Evolutionary conservation across 2,113 vertebrate genomes (phyloP).

Genomic region (Macquaria ambigua): DNA sequence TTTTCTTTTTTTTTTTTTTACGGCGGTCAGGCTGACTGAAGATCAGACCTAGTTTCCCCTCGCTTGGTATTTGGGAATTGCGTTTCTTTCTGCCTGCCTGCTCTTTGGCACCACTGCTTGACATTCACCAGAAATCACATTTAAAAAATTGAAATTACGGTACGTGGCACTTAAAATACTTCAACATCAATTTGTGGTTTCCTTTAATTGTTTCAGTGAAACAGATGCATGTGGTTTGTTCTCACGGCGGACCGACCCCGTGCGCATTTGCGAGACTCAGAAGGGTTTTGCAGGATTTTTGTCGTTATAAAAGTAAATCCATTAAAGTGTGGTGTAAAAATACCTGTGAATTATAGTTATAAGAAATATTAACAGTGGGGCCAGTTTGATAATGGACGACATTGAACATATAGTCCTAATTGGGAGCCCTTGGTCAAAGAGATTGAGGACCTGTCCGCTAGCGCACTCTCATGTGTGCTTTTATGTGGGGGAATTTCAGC

Average conservation of each 20-base stretch:
- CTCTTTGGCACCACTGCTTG: conserved; percentile 48
- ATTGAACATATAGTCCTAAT: conserved; percentile 23
- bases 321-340: background rate
- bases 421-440: conserved; percentile 38
- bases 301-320: conserved; percentile 25
- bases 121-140: conserved; percentile 16
- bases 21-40: conserved; percentile 51
- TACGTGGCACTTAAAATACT: conserved; percentile 1
- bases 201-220: background rate
- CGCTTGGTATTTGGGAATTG: conserved; percentile 55
- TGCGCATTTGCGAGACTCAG: conserved; percentile 57
- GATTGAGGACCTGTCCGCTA: conserved; percentile 53
- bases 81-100: conserved; percentile 26
- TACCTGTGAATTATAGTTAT: background rate
- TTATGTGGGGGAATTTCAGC: conserved; percentile 46
- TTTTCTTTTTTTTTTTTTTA: background rate
- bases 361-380: background rate
- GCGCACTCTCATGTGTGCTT: conserved; percentile 38
- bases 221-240: conserved; percentile 28
- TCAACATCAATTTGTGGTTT: background rate
- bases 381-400: conserved; percentile 22
- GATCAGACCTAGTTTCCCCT: conserved; percentile 62
- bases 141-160: background rate
- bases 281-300: background rate
- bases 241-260: conserved; percentile 30